These are phyloP conservation scores for Pyrochroa serraticornis DNA, from an alignment of 2,888 invertebrate genomes.

Conservation along the genomic window DNA sequence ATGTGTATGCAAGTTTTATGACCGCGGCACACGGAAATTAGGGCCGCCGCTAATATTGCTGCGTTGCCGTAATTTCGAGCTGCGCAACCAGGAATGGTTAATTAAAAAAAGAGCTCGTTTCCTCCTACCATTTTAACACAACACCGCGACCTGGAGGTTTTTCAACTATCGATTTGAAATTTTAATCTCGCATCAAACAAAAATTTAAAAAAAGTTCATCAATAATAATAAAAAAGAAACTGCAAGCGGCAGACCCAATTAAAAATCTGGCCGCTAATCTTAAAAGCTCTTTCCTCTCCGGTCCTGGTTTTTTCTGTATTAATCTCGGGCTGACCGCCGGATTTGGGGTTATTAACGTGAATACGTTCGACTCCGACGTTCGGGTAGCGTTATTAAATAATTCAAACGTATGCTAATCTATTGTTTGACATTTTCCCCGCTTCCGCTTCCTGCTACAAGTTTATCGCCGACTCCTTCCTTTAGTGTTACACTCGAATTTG, in stretches of 20 bases:
- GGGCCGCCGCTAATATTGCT: slow-evolving; percentile 4
- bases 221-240: no score
- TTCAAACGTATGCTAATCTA: slow-evolving; percentile 7
- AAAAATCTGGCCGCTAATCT: no score
- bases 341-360: background rate
- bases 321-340: background rate
- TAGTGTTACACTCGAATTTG: no score
- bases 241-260: no score
- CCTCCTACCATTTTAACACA: background rate
- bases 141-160: background rate
- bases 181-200: no score
- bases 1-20: slow-evolving; percentile 12
- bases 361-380: background rate
- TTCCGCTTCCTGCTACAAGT: slow-evolving; percentile 16
- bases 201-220: no score
- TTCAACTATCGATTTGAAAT: background rate
- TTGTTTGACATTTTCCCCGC: slow-evolving; percentile 7
- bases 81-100: slow-evolving; percentile 6
- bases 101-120: slow-evolving; percentile 15
- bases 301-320: no score
- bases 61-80: slow-evolving; percentile 9
- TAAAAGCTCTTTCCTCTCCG: no score
- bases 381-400: background rate
- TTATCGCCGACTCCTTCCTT: background rate
- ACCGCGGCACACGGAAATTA: slow-evolving; percentile 11